A percentile compares a stretch with the other conserved stretches of the same genome.
These are phyloP conservation scores for Dasypolia templi DNA, from an alignment of 2,888 invertebrate genomes.

Conservation along the genomic window DNA sequence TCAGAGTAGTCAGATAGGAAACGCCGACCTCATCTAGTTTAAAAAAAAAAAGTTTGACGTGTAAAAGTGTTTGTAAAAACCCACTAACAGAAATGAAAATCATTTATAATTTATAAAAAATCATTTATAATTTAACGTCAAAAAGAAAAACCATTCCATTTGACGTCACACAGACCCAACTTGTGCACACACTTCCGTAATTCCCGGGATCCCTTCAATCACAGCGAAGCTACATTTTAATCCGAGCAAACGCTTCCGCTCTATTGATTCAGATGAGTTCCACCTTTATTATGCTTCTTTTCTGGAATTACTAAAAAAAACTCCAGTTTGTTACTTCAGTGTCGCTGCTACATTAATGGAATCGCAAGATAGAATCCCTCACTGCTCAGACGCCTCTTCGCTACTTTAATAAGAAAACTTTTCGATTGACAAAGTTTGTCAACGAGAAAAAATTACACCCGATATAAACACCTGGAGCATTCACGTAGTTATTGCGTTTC, in stretches of 20 bases:
- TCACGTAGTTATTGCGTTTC: conserved; percentile 45
- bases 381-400: conserved; percentile 56
- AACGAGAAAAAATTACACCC: conserved; percentile 70
- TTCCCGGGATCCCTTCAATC: conserved; percentile 36
- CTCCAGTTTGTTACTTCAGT: conserved; percentile 32
- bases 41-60: too few species aligned
- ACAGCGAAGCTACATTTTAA: conserved; percentile 40
- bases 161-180: conserved; percentile 4
- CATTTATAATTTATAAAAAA: too few species aligned
- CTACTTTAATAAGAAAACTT: conserved; percentile 81
- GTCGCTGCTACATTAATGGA: conserved; percentile 70
- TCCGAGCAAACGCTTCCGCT: conserved; percentile 23
- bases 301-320: conserved; percentile 41
- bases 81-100: too few species aligned
- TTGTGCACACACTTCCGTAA: conserved; percentile 13
- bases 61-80: too few species aligned
- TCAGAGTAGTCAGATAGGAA: too few species aligned
- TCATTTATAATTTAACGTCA: too few species aligned
- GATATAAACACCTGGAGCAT: conserved; percentile 62
- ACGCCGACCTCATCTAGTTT: too few species aligned
- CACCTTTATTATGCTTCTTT: conserved; percentile 36
- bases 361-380: conserved; percentile 68
- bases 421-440: conserved; percentile 78
- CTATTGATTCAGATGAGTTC: conserved; percentile 48
- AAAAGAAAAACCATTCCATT: conserved; percentile 13